Evolutionary conservation across 2,797 vertebrate genomes (phyloP).

Genomic region (Manis pentadactyla): DNA sequence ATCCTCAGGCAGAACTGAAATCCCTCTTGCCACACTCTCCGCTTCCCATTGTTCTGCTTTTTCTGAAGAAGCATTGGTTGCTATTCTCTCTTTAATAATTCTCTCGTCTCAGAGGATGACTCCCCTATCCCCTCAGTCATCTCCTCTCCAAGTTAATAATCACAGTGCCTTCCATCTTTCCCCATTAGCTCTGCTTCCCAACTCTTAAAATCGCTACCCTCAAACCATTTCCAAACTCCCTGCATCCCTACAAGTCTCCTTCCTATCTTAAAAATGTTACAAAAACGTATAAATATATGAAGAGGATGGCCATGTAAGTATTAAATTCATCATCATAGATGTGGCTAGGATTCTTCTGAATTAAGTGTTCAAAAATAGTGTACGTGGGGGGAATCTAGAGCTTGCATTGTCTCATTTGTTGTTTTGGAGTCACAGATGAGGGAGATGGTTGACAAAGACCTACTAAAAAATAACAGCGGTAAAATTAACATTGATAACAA

Average conservation of each 20-base stretch:
- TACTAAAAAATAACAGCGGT: not conserved
- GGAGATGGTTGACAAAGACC: not conserved
- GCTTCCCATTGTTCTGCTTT: not conserved
- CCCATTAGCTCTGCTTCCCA: not conserved
- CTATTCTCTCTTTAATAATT: constrained; percentile 26
- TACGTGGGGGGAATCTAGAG: not conserved
- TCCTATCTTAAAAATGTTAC: constrained; percentile 13
- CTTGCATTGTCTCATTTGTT: not conserved
- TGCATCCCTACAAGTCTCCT: not conserved
- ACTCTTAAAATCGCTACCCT: not conserved
- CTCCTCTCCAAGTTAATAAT: constrained; percentile 21
- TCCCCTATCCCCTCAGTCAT: not conserved
- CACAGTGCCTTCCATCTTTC: not conserved
- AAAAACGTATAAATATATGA: not conserved
- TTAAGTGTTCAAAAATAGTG: not conserved
- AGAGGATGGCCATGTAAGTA: not conserved
- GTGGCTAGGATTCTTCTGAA: not conserved
- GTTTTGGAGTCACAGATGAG: not conserved
- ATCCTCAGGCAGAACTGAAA: constrained; percentile 4
- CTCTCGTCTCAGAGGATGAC: not conserved
- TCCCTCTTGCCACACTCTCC: constrained; percentile 1
- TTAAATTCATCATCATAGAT: not conserved
- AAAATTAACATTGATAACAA: not conserved
- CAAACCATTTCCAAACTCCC: not conserved
- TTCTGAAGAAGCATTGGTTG: not conserved